Percentiles rank a stretch among this genome's conserved stretches.
Conservation (phyloP, 2,797 vertebrate species). For the Xenopus petersii region DNA sequence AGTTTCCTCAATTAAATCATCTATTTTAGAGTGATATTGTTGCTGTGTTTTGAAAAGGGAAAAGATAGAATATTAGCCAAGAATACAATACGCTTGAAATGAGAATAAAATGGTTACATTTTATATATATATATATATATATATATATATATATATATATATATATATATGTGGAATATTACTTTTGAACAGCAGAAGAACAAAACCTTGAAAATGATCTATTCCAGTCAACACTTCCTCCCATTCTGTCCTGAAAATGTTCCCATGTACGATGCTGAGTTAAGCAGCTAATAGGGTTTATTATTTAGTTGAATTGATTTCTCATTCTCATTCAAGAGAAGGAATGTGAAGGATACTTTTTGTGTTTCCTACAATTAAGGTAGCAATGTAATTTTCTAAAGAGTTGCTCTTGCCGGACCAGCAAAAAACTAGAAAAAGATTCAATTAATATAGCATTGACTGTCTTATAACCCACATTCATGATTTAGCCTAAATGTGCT, state of each 20-base stretch:
- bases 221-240: constrained; percentile 68
- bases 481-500: constrained; percentile 77
- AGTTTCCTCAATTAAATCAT: constrained; percentile 89
- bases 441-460: constrained; percentile 96
- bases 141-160: constrained; percentile 61
- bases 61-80: constrained; percentile 48
- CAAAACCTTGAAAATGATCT: constrained; percentile 74
- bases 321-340: constrained; percentile 81
- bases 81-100: constrained; percentile 53
- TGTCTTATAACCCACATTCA: constrained; percentile 86
- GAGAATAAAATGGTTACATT: constrained; percentile 46
- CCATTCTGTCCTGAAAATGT: constrained; percentile 73
- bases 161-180: constrained; percentile 64
- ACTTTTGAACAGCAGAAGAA: constrained; percentile 65
- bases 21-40: constrained; percentile 97
- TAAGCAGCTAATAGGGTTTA: constrained; percentile 96
- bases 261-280: constrained; percentile 78
- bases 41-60: constrained; percentile 75
- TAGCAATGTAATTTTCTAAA: constrained; percentile 86
- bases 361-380: constrained; percentile 89
- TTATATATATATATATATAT: constrained; percentile 57
- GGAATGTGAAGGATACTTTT: constrained; percentile 98
- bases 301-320: constrained; percentile 87
- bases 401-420: constrained; percentile 69
- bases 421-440: constrained; percentile 82